phyloP scores from a whole-genome alignment of 2,797 vertebrate species.

The Eupleurogrammus muticus region DNA sequence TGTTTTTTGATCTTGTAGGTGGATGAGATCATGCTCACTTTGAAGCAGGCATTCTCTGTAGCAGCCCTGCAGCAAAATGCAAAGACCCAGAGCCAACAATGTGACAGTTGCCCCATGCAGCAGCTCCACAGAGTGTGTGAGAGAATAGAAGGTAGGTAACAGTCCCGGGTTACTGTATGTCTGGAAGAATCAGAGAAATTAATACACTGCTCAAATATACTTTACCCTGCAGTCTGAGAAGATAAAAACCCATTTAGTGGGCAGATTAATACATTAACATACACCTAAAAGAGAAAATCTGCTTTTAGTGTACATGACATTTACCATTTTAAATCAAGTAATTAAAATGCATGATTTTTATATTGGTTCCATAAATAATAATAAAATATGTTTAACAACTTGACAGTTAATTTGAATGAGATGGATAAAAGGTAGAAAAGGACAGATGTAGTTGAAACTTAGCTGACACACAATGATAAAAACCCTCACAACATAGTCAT shows the following conservation, averaged over 20 bases:
- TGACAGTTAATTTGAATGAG: not conserved
- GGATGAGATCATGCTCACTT: slow-evolving; percentile 98
- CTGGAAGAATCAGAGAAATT: not conserved
- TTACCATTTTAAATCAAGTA: not conserved
- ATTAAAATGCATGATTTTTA: not conserved
- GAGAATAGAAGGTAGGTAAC: slow-evolving; percentile 90
- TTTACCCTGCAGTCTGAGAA: not conserved
- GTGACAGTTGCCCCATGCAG: slow-evolving; percentile 94
- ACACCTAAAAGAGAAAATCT: not conserved
- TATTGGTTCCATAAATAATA: not conserved
- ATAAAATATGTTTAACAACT: not conserved
- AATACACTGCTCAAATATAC: not conserved
- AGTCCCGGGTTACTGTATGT: not conserved
- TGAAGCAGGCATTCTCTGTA: slow-evolving; percentile 97
- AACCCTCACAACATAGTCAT: not conserved
- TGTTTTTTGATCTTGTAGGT: slow-evolving; percentile 82
- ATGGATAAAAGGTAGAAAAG: not conserved
- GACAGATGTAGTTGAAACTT: not conserved
- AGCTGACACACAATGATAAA: not conserved
- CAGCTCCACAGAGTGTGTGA: slow-evolving; percentile 94
- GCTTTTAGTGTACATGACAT: not conserved
- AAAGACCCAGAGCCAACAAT: slow-evolving; percentile 88
- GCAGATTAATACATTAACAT: not conserved
- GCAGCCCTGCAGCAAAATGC: slow-evolving; percentile 91
- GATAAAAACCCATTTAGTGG: not conserved